phyloP scores from a whole-genome alignment of 2,797 vertebrate genomes.

The Urophycis tenuis region DNA sequence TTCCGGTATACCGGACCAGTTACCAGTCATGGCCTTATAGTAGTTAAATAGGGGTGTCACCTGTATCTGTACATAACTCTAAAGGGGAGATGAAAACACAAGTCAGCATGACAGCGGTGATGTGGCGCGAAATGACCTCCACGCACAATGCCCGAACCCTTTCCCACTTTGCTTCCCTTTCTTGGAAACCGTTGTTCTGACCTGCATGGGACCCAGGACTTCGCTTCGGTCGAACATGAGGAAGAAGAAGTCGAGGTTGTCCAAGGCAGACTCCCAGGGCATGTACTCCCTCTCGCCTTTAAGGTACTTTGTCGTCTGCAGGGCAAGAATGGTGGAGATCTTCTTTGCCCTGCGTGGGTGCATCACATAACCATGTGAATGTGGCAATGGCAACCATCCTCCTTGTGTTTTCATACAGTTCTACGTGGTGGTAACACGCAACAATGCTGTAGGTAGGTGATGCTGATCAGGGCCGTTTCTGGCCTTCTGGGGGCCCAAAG shows the following conservation, averaged over 20 bases:
- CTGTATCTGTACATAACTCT: constrained; percentile 76
- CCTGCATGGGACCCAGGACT: constrained; percentile 82
- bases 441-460: too few species aligned
- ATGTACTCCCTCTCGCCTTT: constrained; percentile 66
- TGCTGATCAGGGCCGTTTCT: too few species aligned
- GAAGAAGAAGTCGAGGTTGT: constrained; percentile 79
- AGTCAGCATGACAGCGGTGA: neutral
- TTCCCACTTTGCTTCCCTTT: neutral
- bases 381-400: neutral
- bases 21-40: constrained; percentile 32
- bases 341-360: constrained; percentile 67
- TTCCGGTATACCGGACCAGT: constrained; percentile 19
- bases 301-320: constrained; percentile 81
- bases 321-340: constrained; percentile 65
- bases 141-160: neutral
- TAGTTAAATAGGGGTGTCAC: constrained; percentile 65
- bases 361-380: constrained; percentile 5
- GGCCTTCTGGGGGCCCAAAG: too few species aligned
- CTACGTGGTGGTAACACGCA: too few species aligned
- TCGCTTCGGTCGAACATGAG: constrained; percentile 90
- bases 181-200: neutral
- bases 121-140: neutral
- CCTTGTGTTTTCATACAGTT: too few species aligned
- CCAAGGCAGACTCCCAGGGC: constrained; percentile 81
- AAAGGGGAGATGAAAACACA: constrained; percentile 8